phyloP scores from a whole-genome alignment of 2,113 vertebrate genomes.

The Semnornis frantzii region DNA sequence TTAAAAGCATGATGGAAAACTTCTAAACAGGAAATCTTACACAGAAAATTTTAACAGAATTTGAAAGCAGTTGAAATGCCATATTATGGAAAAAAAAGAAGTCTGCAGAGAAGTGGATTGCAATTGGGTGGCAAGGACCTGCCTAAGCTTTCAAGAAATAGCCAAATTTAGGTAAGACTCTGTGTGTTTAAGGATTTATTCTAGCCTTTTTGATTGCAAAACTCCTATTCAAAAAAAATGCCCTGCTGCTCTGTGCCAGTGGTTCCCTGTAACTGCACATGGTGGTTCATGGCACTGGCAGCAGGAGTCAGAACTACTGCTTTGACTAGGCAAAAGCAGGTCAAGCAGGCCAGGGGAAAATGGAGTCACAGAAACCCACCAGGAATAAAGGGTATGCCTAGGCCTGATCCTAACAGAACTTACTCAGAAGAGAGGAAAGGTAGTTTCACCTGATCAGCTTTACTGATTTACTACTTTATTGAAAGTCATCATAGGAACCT shows the following conservation, averaged over 20 bases:
- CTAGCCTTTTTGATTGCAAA: not conserved
- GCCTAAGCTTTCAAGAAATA: not conserved
- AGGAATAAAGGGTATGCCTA: not conserved
- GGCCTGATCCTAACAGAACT: not conserved
- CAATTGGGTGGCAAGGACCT: not conserved
- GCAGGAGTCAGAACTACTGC: not conserved
- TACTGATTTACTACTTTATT: not conserved
- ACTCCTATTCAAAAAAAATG: not conserved
- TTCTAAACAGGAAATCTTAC: not conserved
- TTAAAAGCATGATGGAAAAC: not conserved
- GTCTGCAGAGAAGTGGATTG: constrained; percentile 5
- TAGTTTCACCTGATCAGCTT: not conserved
- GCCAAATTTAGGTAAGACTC: not conserved
- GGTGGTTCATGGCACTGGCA: not conserved
- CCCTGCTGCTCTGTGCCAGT: not conserved
- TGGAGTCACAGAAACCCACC: not conserved
- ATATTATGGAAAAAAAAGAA: not conserved
- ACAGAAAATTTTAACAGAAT: constrained; percentile 7
- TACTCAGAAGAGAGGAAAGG: not conserved
- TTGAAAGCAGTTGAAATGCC: constrained; percentile 29
- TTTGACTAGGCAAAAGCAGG: not conserved
- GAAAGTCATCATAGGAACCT: not conserved
- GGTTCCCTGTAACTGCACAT: not conserved
- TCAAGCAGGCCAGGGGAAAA: not conserved
- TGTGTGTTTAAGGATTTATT: not conserved